Evolutionary conservation across 2,113 vertebrate genomes (phyloP), one percentile per base, ranked within the genome.

Genomic region (Saimiri boliviensis): DNA sequence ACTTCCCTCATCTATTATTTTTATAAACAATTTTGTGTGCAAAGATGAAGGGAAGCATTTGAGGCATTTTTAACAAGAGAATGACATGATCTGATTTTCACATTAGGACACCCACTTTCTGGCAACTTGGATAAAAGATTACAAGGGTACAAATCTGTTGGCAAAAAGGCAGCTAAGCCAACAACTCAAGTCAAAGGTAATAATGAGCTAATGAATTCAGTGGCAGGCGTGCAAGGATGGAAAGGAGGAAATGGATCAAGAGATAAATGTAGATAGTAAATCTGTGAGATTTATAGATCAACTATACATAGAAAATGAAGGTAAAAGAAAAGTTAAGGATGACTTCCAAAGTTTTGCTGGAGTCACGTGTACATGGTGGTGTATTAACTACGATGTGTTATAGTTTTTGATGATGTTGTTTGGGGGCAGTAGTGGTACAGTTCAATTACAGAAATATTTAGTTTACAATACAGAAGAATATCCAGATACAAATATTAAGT

Each of bases 201-300:
- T 73, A 80, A 84, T 54, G 42, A 95, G 47, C 49, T 95, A 30
- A 89, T 76, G 42, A 91, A 89, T 63, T 88, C 66, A 95, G 70
- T 40, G 27, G 35, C 84, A 92, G 25, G 42, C 58, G 12, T 12
- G 32, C 27, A 94, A 96, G 17, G 47, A 17, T 73, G 20, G 27
- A 56, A 66, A 95, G n/a, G 45, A 87, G 1, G n/a, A 56, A 94
- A 60, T 32, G 8, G 58, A 85, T 73, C n/a, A 84, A 81, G 42
- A 82, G 20, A 40, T n/a, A 49, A 2, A 89, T 25, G 3, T 35
- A 66, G 19, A 90, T 0, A 77, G 32, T 37, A 86, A 47, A 88
- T 58, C 73, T 92, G 0, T 70, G 63, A 58, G 58, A 96, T 74
- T 80, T 93, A 83, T 37, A 91, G 25, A 94, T 2, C 74, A 95